Evolutionary conservation across 2,888 invertebrate genomes (phyloP), one percentile per base, ranked within the genome.

Genomic region (Pachliopta kotzebuea): DNA sequence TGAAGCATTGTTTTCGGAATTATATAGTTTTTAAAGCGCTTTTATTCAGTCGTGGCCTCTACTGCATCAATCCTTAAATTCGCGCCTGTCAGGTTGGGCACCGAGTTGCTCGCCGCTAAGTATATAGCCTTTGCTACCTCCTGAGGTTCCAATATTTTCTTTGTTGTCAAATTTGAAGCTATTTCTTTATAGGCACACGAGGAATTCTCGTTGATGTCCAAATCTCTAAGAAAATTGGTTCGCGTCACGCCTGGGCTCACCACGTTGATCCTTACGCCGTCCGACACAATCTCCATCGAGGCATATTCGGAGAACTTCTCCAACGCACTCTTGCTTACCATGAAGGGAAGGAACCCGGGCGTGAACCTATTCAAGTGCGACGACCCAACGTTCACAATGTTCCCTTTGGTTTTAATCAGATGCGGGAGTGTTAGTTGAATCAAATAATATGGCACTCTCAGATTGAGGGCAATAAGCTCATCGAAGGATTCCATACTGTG

Each of bases 181-280:
- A 86, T 70, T 3, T 71, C 74, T 1, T 76, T 76, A 58, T 85
- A 86, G 0, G 77, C 72, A 49, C 80, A 80, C 74, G 81, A 76
- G 29, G 69, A 69, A 1, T 81, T 81, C 20, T 76, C 80, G 21
- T 74, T 78, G 0, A 86, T 71, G 62, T 85, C 84, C 57, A 86
- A 66, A 68, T 85, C 85, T 0, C 78, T 68, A 18, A 86, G 56
- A 23, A 84, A 76, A 66, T 87, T 85, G 0, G 86, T 87, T 59
- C 85, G 76, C 0, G 80, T 83, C 14, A 84, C 71, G 0, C 85
- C 86, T 1, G 86, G 83, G 24, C 85, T 71, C 0, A 87, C 86
- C 1, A 84, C 84, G 54, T 86, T 87, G 79, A 87, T 85, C 58
- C 84, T 75, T 0, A 86, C 75, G 0, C 84, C 85, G 63, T 83